These are phyloP conservation scores for Drosophila gunungcola DNA, from an alignment of 1,140 invertebrate genomes.

Conservation along the genomic window DNA sequence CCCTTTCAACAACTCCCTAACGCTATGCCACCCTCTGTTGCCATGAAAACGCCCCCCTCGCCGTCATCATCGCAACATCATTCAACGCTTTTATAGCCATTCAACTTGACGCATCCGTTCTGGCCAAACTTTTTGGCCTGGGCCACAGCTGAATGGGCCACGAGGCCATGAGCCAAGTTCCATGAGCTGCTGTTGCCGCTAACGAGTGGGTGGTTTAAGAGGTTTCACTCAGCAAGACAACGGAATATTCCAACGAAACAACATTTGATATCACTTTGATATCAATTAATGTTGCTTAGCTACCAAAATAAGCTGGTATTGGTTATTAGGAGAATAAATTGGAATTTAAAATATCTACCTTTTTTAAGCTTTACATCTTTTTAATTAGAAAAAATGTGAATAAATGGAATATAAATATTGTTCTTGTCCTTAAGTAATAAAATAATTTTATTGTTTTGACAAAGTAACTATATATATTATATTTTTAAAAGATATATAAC, in stretches of 20 bases:
- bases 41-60: conserved; percentile 1
- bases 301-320: not conserved
- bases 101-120: conserved; percentile 76
- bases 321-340: not conserved
- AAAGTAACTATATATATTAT: no score
- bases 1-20: conserved; percentile 2
- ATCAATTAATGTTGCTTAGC: not conserved
- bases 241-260: not conserved
- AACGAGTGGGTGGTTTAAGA: conserved; percentile 38
- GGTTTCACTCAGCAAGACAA: not conserved
- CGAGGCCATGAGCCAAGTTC: conserved; percentile 24
- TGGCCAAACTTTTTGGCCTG: conserved; percentile 68
- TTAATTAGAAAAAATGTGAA: no score
- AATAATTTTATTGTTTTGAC: no score
- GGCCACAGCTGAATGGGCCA: conserved; percentile 41
- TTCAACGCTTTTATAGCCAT: conserved; percentile 80
- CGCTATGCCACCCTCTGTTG: not conserved
- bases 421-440: no score
- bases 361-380: no score
- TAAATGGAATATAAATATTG: no score
- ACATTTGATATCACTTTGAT: not conserved
- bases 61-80: conserved; percentile 59
- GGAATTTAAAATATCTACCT: no score
- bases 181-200: conserved; percentile 16
- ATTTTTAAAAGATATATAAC: no score